A percentile compares a stretch with the other conserved stretches of the same genome.
Evolutionary conservation across 2,113 vertebrate genomes (phyloP).

Genomic region (Cygnus atratus): DNA sequence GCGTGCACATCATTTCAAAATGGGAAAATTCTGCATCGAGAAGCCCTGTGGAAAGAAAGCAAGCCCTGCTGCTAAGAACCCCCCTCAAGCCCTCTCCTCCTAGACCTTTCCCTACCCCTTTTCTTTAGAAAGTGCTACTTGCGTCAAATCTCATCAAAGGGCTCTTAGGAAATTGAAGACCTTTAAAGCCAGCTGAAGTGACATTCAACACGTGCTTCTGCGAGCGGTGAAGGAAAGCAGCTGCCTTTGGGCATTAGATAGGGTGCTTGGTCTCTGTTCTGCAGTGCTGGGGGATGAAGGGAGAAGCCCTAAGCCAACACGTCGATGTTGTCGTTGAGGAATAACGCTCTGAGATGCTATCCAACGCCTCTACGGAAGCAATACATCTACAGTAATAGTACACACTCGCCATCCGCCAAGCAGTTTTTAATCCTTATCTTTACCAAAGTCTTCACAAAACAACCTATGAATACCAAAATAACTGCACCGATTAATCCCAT

Average conservation of each 20-base stretch:
- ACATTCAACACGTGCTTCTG: background rate
- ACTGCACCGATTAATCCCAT: background rate
- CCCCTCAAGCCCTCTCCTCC: background rate
- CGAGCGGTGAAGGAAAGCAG: background rate
- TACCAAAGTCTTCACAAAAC: background rate
- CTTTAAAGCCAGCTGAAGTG: background rate
- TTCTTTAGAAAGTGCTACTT: background rate
- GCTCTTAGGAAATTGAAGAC: background rate
- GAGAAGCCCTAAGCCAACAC: accelerated
- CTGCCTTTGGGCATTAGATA: background rate
- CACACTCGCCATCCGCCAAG: background rate
- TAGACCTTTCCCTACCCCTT: background rate
- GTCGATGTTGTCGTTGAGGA: background rate
- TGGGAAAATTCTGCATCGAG: background rate
- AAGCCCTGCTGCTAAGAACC: background rate
- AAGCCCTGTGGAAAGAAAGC: background rate
- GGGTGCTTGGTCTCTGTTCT: background rate
- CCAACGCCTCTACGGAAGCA: background rate
- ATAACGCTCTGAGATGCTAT: background rate
- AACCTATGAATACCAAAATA: background rate
- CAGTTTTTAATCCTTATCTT: background rate
- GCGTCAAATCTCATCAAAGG: background rate
- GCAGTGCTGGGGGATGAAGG: background rate
- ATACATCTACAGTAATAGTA: background rate
- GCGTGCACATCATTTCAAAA: background rate